Base-by-base conservation (phyloP, 2,888 invertebrate species). In the Zeuzera pyrina region DNA sequence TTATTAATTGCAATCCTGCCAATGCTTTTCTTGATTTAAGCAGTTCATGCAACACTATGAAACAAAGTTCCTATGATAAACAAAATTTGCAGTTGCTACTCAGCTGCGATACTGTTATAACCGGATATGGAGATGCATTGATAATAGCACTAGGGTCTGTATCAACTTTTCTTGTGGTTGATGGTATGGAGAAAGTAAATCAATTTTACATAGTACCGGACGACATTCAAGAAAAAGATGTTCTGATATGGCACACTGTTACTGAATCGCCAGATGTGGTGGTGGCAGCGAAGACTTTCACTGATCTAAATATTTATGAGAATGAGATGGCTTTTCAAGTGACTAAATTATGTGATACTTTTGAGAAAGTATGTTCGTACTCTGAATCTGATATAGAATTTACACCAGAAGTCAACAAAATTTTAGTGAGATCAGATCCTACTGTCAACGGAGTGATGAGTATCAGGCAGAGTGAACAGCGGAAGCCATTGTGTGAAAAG, bases 171-270 rank as follows among this genome's bases (percentile, higher is more conserved):
- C 8, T 38, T 7, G 7, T 6, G 1, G 35, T 41, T 6, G 38
- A 41, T 24, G 38, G 41, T 8, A 34, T 41, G 5, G 32, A 35
- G n/a, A 36, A 16, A 13, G 4, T 14, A 2, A 29, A 6, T 11
- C 8, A 27, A n/a, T 38, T 34, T 16, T 38, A 31, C 21, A 13
- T 41, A 10, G 41, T 38, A 2, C 30, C 38, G 1, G 38, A 41
- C 23, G 21, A 21, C 2, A 6, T 30, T 11, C 41, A 36, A 22
- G 29, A 36, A 7, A 12, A 24, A n/a, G 36, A 39, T 28, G 22
- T 36, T 16, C 25, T 39, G 10, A 28, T 41, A 3, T 35, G 39
- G 2, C 36, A 36, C 15, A n/a, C n/a, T n/a, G 25, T 34, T 23
- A 41, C 38, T 2, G 36, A 36, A 14, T 15, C 38, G 1, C 30